Conservation (phyloP, 2,888 invertebrate genomes). For the Tubulanus polymorphus region DNA sequence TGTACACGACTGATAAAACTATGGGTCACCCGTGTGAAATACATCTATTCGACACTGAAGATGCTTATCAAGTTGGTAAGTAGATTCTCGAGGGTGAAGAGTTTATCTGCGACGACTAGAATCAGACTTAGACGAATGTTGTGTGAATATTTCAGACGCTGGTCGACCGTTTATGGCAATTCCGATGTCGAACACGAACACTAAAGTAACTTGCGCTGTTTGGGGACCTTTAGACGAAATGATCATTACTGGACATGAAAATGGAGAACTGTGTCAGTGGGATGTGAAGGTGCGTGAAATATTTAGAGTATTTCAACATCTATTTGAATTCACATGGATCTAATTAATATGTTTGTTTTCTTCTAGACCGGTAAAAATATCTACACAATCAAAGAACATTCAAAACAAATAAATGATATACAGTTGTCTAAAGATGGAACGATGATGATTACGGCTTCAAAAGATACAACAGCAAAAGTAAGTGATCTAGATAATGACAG, state of each 20-base stretch:
- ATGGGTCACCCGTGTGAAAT: slow-evolving; percentile 89
- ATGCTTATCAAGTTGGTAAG: slow-evolving; percentile 51
- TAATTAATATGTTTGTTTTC: slow-evolving; percentile 1
- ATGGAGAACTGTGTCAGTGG: slow-evolving; percentile 88
- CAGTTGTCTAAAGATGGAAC: slow-evolving; percentile 88
- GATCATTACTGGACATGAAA: slow-evolving; percentile 70
- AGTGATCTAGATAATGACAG: too few species aligned
- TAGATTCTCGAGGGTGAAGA: slow-evolving; percentile 4
- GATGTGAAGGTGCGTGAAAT: slow-evolving; percentile 62
- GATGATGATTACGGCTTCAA: slow-evolving; percentile 96
- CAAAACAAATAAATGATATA: slow-evolving; percentile 88
- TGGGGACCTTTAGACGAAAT: slow-evolving; percentile 84
- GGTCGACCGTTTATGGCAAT: slow-evolving; percentile 74
- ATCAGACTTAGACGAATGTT: background rate
- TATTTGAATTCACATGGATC: background rate
- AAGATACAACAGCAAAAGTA: slow-evolving; percentile 88
- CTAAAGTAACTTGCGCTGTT: slow-evolving; percentile 83
- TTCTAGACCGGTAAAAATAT: slow-evolving; percentile 76
- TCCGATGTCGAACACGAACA: slow-evolving; percentile 60
- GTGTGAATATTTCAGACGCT: slow-evolving; percentile 55
- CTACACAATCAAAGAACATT: slow-evolving; percentile 74
- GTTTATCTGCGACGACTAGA: background rate
- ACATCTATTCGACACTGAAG: slow-evolving; percentile 63
- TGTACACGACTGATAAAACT: slow-evolving; percentile 88
- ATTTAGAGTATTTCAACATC: background rate